Base-by-base conservation (phyloP, 2,797 vertebrate genomes). In the Prunella strophiata region DNA sequence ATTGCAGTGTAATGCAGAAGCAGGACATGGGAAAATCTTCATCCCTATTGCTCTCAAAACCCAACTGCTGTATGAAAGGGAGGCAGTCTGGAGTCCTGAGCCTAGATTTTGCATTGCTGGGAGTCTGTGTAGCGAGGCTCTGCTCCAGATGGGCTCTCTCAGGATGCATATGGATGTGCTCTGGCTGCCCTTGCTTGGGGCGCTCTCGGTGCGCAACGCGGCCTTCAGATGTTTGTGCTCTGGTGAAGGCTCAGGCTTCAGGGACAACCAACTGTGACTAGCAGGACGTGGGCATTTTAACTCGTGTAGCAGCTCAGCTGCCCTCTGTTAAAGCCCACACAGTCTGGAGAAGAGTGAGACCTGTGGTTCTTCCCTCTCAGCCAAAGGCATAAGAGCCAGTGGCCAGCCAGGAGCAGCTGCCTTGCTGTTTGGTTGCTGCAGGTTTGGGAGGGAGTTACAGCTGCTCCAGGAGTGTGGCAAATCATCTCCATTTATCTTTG, bases 371-470 rank as follows among this genome's bases (percentile, higher is more conserved):
- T 70, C 74, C 50, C 52, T 57, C 0, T 75, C 34, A 66, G 66
- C 86, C 59, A 38, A 91, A 71, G 3, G 6, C 14, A 5, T 18
- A 34, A 45, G 74, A 66, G 63, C 55, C 65, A 15, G 25, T 85
- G 92, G 94, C 76, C 93, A 91, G 58, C 40, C 13, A 23, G 65
- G 51, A 96, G 95, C 96, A 97, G 96, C 95, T 97, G 95, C 89
- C 59, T 95, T 88, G 45, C 85, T 7, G 13, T 95, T 93, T 59
- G 77, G 38, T 81, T 89, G 76, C 88, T 94, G 91, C 51, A 79
- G 94, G 86, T 75, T 86, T 94, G 90, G 81, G 85, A 94, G 91
- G 85, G 81, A 63, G 75, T 73, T 94, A 62, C 86, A 96, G 95
- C 95, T 92, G 78, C 90, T 84, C 79, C 67, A 73, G 36, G 29